These are phyloP conservation scores for Tanypteryx hageni DNA, from an alignment of 2,888 invertebrate species.

Conservation along the genomic window DNA sequence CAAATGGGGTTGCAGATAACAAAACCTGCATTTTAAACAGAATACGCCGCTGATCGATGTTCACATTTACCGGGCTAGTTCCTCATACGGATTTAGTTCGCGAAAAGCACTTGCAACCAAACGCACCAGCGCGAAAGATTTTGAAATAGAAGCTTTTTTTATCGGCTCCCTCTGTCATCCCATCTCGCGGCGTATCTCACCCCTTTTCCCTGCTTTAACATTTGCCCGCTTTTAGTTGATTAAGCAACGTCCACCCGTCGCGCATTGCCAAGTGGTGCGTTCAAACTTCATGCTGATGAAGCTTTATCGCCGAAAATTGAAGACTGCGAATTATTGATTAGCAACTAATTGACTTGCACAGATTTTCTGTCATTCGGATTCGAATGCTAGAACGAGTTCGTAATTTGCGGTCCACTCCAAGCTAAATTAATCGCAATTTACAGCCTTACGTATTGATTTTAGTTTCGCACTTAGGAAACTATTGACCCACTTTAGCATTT, in stretches of 20 bases:
- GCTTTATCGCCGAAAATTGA: constrained; percentile 8
- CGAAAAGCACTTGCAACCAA: not conserved
- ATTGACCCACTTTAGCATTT: too few relatives aligned
- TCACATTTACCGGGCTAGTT: not conserved
- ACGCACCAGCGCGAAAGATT: not conserved
- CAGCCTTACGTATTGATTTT: not conserved
- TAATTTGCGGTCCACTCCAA: not conserved
- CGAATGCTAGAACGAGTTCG: not conserved
- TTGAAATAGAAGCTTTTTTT: too few relatives aligned
- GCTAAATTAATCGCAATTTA: not conserved
- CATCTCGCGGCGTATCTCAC: not conserved
- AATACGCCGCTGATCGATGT: not conserved
- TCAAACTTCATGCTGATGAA: constrained; percentile 35
- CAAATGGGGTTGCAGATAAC: not conserved
- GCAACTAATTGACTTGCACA: not conserved
- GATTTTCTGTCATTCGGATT: not conserved
- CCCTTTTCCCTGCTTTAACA: not conserved
- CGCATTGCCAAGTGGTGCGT: not conserved
- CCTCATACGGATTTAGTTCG: not conserved
- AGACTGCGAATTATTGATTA: not conserved
- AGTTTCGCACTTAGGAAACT: too few relatives aligned
- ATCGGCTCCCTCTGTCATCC: not conserved
- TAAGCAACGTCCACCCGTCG: not conserved
- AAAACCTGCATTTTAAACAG: not conserved
- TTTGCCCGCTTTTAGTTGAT: constrained; percentile 23